These are phyloP conservation scores for Carassius auratus DNA, from an alignment of 2,113 vertebrate genomes.

Conservation along the genomic window DNA sequence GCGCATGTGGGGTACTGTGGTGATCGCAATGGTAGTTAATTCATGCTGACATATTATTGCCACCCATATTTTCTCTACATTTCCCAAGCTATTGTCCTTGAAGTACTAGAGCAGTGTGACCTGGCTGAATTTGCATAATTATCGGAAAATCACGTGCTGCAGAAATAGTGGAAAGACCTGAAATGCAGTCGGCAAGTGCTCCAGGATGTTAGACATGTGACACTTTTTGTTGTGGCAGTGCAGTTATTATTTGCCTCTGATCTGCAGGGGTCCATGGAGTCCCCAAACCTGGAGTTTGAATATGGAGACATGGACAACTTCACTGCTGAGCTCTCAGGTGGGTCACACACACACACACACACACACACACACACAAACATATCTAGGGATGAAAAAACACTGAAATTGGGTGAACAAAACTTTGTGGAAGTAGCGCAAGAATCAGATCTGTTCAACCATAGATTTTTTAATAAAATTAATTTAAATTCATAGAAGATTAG, in stretches of 20 bases:
- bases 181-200: conserved; percentile 20
- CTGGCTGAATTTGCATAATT: conserved; percentile 37
- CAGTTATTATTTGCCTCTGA: not conserved
- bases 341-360: conserved; percentile 37
- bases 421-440: not conserved
- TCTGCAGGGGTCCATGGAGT: conserved; percentile 90
- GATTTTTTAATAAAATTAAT: not conserved
- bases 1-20: not conserved
- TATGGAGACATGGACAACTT: conserved; percentile 87
- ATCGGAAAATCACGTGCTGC: conserved; percentile 25
- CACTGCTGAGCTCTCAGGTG: conserved; percentile 88
- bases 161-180: conserved; percentile 50
- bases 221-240: conserved; percentile 31
- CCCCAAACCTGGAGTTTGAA: conserved; percentile 91
- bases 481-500: not conserved
- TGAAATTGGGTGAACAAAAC: not conserved
- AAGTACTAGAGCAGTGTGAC: not conserved
- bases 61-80: not conserved
- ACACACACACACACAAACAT: no score
- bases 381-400: not conserved
- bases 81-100: not conserved
- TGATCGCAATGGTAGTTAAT: not conserved
- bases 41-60: no score
- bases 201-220: conserved; percentile 38
- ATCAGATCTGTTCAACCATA: not conserved